A percentile compares a stretch with the other conserved stretches of the same genome.
Conservation (phyloP, 2,113 vertebrate genomes). For the Australoheros scitulus region DNA sequence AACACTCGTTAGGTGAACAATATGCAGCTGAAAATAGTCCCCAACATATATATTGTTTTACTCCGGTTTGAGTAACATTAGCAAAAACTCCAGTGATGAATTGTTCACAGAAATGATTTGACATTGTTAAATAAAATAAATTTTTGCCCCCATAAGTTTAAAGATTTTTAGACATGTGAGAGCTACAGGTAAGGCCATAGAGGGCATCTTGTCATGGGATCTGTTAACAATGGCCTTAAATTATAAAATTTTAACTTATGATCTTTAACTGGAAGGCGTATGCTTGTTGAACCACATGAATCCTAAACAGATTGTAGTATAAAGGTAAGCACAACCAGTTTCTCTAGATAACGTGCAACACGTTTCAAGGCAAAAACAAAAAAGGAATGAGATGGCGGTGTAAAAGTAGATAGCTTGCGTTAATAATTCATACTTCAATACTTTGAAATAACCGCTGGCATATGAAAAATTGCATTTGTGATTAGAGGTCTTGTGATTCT, state of each 20-base stretch:
- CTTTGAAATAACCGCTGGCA: neutral
- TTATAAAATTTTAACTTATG: neutral
- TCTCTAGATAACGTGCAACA: neutral
- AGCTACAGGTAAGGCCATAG: neutral
- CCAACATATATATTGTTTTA: neutral
- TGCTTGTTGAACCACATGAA: neutral
- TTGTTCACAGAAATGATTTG: neutral
- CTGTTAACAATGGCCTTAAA: neutral
- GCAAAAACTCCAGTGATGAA: neutral
- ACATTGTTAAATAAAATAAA: too few species aligned
- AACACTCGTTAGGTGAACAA: neutral
- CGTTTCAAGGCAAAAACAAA: neutral
- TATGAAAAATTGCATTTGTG: neutral
- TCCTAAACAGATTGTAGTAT: neutral
- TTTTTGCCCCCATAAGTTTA: too few species aligned
- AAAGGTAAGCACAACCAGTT: neutral
- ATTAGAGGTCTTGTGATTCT: conserved; percentile 6
- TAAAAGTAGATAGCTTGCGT: neutral
- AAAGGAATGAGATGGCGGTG: neutral
- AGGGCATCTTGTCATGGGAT: neutral
- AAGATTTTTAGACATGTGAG: too few species aligned
- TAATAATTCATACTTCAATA: conserved; percentile 16
- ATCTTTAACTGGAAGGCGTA: neutral
- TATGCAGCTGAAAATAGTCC: neutral
- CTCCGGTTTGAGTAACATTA: neutral